Base-by-base conservation (phyloP, 2,113 vertebrate species). In the Psephotus haematonotus region DNA sequence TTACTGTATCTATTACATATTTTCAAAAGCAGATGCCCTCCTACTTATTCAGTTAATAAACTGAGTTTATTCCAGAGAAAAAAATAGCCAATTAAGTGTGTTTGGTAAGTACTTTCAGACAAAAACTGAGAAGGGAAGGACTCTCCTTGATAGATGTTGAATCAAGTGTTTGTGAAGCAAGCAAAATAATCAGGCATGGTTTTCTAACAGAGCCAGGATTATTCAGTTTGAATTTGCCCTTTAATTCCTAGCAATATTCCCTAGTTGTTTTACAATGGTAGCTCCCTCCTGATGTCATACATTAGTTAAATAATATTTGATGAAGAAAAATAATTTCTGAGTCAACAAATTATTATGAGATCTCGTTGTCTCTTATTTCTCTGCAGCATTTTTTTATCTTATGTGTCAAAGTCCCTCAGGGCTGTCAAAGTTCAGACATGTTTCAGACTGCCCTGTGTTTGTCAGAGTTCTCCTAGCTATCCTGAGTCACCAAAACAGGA, bases 201-300 rank as follows among this genome's bases (percentile, higher is more conserved):
- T 47, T 6, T 53, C 11, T 41, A 35, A 17, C 3, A 7, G 2
- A 16, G 28, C 5, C 24, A 31, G 41, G 15, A 22, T 14, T 17
- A 14, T 60, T 72, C 35, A 41, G 12, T 3, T 52, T 33, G 18
- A 53, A 68, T 49, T 76, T 68, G 3, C 3, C 39, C 49, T 65
- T 52, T 49, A 50, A 78, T 52, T 70, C 29, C 24, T 67, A 44
- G 13, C 3, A 1, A 13, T 37, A 75, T 20, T 67, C 7, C 12
- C 16, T 23, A 71, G 8, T 6, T 68, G 13, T 63, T 60, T 27
- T 85, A 9, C 20, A 53, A n/a, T 33, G 9, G 15, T 20, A 70
- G 33, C 7, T 64, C 5, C 52, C 11, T 77, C 25, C 53, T 71
- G 5, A 14, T 49, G 12, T 29, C 1, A 0, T 47, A 3, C 7